Evolutionary conservation across 2,113 vertebrate genomes (phyloP), one percentile per base, ranked within the genome.

Genomic region (Rhombomys opimus): DNA sequence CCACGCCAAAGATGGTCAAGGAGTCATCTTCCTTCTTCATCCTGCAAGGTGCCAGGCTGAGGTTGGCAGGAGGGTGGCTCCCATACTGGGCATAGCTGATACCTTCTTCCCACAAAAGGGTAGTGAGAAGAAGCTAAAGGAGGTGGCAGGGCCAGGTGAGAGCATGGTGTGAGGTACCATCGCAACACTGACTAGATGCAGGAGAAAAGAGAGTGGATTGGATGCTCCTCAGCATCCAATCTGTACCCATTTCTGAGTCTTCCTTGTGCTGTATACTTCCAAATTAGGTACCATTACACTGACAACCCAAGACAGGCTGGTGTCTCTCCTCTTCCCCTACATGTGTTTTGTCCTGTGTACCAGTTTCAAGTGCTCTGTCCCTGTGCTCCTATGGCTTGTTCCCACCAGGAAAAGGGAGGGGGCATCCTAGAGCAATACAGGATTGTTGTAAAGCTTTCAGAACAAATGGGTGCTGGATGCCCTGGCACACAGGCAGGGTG

Each of bases 11-110:
- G 95, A 99, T 99, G 9, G 98, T 99, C 97, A 99, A 97, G 0
- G 98, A 99, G 30, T 99, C 99, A 0, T 99, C 99, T 27, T 99
- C 99, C 68, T 99, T 99, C 98, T 98, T 99, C 97, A 99, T 97
- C 98, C 99, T 99, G 97, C 57, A 97, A 95, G 85, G 57, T 4
- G 22, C 8, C 70, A 0, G 13, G 10, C 20, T 27, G 22, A 30
- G 72, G 50, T 27, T 52, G 61, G 57, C 27, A 81, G 68, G 65
- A 81, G 68, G 61, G 23, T 0, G 3, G 32, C 14, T n/a, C 12
- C 2, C 46, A 46, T 0, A 32, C 27, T 0, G 0, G 14, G 54
- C 32, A 5, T 15, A 9, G 41, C 38, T 7, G 3, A 10, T 10
- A 27, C 68, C n/a, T 73, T 77, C 67, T n/a, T 52, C 82, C 3